Evolutionary conservation across 2,113 vertebrate genomes (phyloP).

Genomic region (Gila orcuttii): DNA sequence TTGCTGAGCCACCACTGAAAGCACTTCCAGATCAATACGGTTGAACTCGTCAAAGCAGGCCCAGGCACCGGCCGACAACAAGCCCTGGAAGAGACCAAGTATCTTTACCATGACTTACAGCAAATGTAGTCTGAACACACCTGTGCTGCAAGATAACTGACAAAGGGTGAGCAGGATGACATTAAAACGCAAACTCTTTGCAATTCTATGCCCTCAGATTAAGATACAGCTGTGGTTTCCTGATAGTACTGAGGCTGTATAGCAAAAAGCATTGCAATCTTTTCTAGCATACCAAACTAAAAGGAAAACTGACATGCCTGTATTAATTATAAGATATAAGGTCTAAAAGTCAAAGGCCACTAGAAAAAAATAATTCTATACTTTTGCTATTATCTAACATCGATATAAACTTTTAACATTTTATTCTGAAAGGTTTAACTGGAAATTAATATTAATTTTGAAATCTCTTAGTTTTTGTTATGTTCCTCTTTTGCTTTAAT

Average conservation of each 20-base stretch:
- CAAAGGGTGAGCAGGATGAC: conserved; percentile 4
- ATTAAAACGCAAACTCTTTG: conserved; percentile 3
- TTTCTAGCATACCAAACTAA: conserved; percentile 10
- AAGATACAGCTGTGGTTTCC: conserved; percentile 34
- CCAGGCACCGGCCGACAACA: conserved; percentile 90
- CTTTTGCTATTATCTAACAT: not conserved
- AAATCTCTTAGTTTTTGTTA: not conserved
- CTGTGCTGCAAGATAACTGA: conserved; percentile 33
- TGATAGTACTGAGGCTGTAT: conserved; percentile 26
- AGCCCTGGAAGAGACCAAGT: conserved; percentile 71
- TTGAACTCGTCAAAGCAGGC: conserved; percentile 97
- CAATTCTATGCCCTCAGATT: conserved; percentile 30
- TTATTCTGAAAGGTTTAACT: not conserved
- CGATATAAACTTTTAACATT: not conserved
- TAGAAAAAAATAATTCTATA: not conserved
- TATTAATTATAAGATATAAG: not conserved
- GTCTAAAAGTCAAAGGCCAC: not conserved
- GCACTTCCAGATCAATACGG: conserved; percentile 91
- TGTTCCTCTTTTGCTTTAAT: not conserved
- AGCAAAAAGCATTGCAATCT: conserved; percentile 1
- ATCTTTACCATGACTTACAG: not conserved
- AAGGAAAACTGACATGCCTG: conserved; percentile 2
- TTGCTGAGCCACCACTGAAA: conserved; percentile 92
- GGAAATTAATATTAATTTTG: not conserved
- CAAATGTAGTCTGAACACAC: conserved; percentile 38